phyloP scores from a whole-genome alignment of 37 sponge, comb jelly and placozoan genomes.

The Aplysina aerophoba region DNA sequence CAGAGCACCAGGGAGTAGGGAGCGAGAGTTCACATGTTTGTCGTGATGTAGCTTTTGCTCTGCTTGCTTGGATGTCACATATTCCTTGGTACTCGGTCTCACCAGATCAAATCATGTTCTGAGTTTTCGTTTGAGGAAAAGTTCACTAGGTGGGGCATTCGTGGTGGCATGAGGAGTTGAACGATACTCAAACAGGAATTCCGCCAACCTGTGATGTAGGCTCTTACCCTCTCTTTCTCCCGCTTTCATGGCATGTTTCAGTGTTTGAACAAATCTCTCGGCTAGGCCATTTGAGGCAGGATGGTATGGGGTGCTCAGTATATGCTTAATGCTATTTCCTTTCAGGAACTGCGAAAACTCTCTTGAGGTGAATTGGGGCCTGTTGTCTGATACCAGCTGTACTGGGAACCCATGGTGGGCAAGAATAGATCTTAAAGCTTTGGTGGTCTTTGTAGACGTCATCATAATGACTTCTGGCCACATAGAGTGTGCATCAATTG shows the following conservation, averaged over 20 bases:
- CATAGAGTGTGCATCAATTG: too few species aligned
- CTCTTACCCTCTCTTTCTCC: neutral
- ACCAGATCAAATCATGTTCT: conserved; percentile 12
- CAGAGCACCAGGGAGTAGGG: neutral
- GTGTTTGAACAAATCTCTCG: too few species aligned
- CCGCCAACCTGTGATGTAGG: neutral
- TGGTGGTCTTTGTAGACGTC: too few species aligned
- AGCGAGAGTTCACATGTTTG: neutral
- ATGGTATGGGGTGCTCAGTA: too few species aligned
- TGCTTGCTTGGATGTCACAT: conserved; percentile 27
- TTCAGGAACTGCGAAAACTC: too few species aligned
- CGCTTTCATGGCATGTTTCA: neutral
- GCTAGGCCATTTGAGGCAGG: too few species aligned
- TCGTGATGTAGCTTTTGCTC: conserved; percentile 23
- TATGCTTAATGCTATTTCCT: too few species aligned
- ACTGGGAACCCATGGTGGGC: too few species aligned
- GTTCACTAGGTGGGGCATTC: neutral
- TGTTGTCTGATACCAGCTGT: too few species aligned
- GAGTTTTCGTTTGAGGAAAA: neutral
- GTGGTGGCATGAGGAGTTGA: neutral
- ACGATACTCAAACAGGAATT: conserved; percentile 8
- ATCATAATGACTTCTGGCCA: too few species aligned
- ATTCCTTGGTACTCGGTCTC: conserved; percentile 5
- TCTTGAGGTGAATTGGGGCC: too few species aligned
- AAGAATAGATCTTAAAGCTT: too few species aligned